These are phyloP conservation scores for Stomorhina lunata DNA, from an alignment of 2,888 invertebrate genomes.

Conservation along the genomic window DNA sequence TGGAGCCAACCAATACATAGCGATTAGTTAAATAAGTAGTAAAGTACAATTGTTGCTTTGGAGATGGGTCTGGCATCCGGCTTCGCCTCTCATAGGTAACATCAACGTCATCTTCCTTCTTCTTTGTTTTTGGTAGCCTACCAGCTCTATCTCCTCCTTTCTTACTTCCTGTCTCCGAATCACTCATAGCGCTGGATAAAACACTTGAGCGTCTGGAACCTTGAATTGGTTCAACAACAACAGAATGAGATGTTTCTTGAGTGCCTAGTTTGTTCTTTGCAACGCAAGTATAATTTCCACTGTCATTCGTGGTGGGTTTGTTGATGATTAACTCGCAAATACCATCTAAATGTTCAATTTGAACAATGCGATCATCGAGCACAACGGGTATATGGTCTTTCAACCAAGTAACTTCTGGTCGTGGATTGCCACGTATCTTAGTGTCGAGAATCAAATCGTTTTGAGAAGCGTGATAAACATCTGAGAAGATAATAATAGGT, in stretches of 20 bases:
- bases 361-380: constrained; percentile 82
- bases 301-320: constrained; percentile 84
- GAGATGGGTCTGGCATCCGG: constrained; percentile 78
- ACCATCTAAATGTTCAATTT: constrained; percentile 87
- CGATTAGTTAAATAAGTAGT: constrained; percentile 78
- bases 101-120: constrained; percentile 73
- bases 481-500: constrained; percentile 79
- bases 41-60: constrained; percentile 80
- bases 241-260: constrained; percentile 87
- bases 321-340: constrained; percentile 87
- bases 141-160: constrained; percentile 59
- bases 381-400: constrained; percentile 84
- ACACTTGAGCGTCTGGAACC: constrained; percentile 77
- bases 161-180: constrained; percentile 68
- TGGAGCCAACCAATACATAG: constrained; percentile 83
- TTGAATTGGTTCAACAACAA: constrained; percentile 80
- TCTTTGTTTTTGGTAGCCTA: constrained; percentile 70
- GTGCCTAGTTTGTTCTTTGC: constrained; percentile 87
- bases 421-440: constrained; percentile 87
- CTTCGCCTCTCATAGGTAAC: constrained; percentile 82
- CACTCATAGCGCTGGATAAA: constrained; percentile 73
- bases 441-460: constrained; percentile 90
- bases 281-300: constrained; percentile 80
- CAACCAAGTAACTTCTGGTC: constrained; percentile 87
- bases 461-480: constrained; percentile 86